These are phyloP conservation scores for Invenusta paracnida DNA, from an alignment of 2,888 invertebrate species.

Conservation along the genomic window DNA sequence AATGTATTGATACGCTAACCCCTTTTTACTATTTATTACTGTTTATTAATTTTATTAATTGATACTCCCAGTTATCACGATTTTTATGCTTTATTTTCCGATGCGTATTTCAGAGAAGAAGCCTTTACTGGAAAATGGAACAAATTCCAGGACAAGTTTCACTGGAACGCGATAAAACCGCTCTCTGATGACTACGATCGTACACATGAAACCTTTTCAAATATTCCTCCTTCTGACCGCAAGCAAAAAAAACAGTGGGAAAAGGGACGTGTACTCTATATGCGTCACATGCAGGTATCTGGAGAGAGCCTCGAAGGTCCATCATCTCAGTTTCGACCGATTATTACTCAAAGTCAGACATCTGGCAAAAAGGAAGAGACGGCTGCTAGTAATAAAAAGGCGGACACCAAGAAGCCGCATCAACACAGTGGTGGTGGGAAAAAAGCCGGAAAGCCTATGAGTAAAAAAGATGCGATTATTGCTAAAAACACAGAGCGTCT, in stretches of 20 bases:
- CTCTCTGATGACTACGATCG: neutral
- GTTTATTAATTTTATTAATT: no score
- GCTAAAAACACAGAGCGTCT: neutral
- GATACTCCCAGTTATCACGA: no score
- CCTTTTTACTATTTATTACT: no score
- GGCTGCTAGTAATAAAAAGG: neutral
- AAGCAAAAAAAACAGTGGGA: neutral
- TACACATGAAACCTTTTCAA: neutral
- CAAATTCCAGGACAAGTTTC: neutral
- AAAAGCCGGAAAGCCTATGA: neutral
- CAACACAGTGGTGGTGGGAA: no score
- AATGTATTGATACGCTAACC: no score
- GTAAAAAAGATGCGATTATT: neutral
- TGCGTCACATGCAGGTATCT: neutral
- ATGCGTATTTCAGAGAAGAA: neutral
- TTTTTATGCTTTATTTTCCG: no score
- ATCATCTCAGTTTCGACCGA: neutral
- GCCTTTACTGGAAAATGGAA: neutral
- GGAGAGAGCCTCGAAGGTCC: neutral
- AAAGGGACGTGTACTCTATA: neutral
- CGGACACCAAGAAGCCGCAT: neutral
- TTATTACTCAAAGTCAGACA: neutral
- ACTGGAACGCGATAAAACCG: neutral
- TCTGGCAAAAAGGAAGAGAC: neutral
- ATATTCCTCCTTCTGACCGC: neutral